phyloP scores from a whole-genome alignment of 2,113 vertebrate species.

The Tyrannus savana region DNA sequence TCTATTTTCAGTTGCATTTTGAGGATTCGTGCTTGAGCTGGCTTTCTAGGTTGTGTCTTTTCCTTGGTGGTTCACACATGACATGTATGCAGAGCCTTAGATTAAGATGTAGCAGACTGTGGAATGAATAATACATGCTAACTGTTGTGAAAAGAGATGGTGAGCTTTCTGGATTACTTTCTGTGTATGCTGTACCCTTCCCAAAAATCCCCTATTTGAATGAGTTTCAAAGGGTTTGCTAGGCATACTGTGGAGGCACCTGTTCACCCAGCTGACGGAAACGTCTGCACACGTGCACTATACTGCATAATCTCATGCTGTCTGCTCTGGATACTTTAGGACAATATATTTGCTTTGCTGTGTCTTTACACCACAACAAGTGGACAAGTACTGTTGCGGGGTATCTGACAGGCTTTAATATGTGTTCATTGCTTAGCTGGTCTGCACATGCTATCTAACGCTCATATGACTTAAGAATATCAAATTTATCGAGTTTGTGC shows the following conservation, averaged over 20 bases:
- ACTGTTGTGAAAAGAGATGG: background rate
- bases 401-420: background rate
- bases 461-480: background rate
- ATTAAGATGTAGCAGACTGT: background rate
- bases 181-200: background rate
- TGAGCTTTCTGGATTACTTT: background rate
- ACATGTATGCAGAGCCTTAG: background rate
- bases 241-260: background rate
- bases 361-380: background rate
- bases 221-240: background rate
- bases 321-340: background rate
- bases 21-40: background rate
- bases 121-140: background rate
- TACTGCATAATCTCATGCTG: accelerated
- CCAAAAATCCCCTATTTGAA: background rate
- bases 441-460: background rate
- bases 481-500: background rate
- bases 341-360: background rate
- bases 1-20: background rate
- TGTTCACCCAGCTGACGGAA: background rate
- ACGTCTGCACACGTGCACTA: background rate
- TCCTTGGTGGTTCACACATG: background rate
- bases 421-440: background rate
- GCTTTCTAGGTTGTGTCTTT: background rate
- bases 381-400: background rate